Conservation (phyloP, 1,140 invertebrate genomes). For the Ips nitidus region DNA sequence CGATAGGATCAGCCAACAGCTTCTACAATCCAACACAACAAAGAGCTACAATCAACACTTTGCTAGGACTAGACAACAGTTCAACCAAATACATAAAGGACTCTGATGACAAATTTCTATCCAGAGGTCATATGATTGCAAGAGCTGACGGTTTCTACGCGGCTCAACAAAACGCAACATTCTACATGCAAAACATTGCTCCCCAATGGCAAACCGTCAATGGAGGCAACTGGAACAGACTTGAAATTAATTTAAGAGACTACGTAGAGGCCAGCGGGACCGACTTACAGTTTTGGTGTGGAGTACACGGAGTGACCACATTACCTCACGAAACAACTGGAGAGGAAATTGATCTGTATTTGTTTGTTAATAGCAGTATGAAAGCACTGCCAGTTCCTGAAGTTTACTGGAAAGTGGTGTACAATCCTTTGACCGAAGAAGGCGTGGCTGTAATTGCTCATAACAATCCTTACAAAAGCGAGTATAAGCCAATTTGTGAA, state of each 20-base stretch:
- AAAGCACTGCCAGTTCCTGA: conserved; percentile 57
- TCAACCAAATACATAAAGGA: conserved; percentile 48
- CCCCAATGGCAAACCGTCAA: conserved; percentile 64
- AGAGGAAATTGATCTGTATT: conserved; percentile 53
- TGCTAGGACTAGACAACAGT: conserved; percentile 46
- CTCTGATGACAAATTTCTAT: conserved; percentile 60
- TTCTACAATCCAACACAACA: conserved; percentile 37
- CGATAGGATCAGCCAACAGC: not conserved
- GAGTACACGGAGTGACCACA: conserved; percentile 53
- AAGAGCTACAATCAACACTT: conserved; percentile 38
- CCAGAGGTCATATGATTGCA: conserved; percentile 67
- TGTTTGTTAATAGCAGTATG: conserved; percentile 39
- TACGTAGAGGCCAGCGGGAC: conserved; percentile 45
- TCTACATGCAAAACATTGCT: conserved; percentile 58
- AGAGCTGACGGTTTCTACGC: conserved; percentile 66
- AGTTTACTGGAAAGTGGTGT: conserved; percentile 64
- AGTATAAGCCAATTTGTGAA: conserved; percentile 55
- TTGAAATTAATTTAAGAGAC: conserved; percentile 53
- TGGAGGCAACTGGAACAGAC: conserved; percentile 57
- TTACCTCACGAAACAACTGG: conserved; percentile 47
- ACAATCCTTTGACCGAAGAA: conserved; percentile 55
- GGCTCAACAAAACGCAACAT: conserved; percentile 63
- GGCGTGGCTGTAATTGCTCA: conserved; percentile 64
- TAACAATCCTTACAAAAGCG: conserved; percentile 62
- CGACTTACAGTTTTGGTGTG: conserved; percentile 40